Conservation (phyloP, 2,888 invertebrate genomes). For the Lamellibrachia satsuma region DNA sequence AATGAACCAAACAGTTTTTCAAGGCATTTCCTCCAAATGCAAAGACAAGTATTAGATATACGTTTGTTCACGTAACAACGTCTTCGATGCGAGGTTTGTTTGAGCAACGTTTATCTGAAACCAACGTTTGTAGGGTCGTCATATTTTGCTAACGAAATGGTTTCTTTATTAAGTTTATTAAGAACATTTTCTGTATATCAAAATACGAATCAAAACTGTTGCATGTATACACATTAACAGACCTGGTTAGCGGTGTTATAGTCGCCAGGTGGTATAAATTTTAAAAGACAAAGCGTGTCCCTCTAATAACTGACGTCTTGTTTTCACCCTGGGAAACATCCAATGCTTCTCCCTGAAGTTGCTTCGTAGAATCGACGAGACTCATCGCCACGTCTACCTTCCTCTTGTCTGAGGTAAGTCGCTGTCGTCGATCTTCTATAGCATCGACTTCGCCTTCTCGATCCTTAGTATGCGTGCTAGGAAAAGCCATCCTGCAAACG, state of each 20-base stretch:
- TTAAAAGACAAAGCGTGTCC: background rate
- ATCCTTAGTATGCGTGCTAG: background rate
- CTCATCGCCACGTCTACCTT: background rate
- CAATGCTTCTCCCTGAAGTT: background rate
- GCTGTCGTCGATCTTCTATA: background rate
- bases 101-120: background rate
- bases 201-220: background rate
- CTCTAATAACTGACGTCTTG: background rate
- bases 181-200: background rate
- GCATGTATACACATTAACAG: background rate
- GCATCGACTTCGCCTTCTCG: slow-evolving; percentile 11
- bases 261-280: background rate
- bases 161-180: background rate
- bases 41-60: background rate
- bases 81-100: background rate
- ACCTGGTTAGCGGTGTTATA: background rate
- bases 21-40: background rate
- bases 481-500: background rate
- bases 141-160: background rate
- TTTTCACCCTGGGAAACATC: background rate
- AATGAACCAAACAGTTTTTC: background rate
- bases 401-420: background rate
- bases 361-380: background rate
- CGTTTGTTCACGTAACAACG: background rate
- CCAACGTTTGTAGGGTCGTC: background rate